phyloP scores from a whole-genome alignment of 92 coral and sea anemone species.

The Porites evermanni region DNA sequence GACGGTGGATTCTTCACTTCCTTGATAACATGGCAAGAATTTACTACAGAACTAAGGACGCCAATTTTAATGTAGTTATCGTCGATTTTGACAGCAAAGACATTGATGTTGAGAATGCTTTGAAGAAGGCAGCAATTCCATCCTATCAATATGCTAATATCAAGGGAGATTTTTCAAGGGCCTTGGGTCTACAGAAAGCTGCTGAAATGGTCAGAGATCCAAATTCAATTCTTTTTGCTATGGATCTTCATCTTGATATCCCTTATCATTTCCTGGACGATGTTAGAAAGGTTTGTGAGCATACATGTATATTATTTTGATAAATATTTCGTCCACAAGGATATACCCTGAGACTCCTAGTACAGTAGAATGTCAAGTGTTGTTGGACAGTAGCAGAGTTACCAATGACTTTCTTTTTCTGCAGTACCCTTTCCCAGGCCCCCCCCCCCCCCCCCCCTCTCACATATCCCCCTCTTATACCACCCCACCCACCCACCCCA shows the following conservation, averaged over 20 bases:
- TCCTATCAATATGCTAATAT: slow-evolving; percentile 70
- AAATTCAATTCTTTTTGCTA: slow-evolving; percentile 77
- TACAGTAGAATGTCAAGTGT: too few species aligned
- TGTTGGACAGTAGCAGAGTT: too few species aligned
- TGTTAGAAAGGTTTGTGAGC: slow-evolving; percentile 81
- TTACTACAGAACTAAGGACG: slow-evolving; percentile 65
- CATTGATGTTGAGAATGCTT: slow-evolving; percentile 74
- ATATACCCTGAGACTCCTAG: too few species aligned
- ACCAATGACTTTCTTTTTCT: too few species aligned
- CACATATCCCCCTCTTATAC: too few species aligned
- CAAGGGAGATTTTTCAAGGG: slow-evolving; percentile 72
- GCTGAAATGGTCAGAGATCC: slow-evolving; percentile 71
- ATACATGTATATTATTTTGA: neutral
- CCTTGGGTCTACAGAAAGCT: slow-evolving; percentile 82
- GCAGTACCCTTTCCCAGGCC: too few species aligned
- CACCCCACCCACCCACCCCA: too few species aligned
- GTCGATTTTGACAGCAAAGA: slow-evolving; percentile 83
- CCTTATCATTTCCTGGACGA: slow-evolving; percentile 84
- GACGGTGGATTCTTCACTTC: slow-evolving; percentile 88
- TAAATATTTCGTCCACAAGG: too few species aligned
- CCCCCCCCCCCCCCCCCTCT: too few species aligned
- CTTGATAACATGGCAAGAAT: slow-evolving; percentile 81
- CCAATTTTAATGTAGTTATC: slow-evolving; percentile 76
- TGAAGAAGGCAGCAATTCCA: slow-evolving; percentile 80
- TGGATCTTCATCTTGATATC: slow-evolving; percentile 89